Evolutionary conservation across 92 coral and sea anemone species (phyloP), one percentile per base, ranked within the genome.

Genomic region (Plumapathes pennacea): DNA sequence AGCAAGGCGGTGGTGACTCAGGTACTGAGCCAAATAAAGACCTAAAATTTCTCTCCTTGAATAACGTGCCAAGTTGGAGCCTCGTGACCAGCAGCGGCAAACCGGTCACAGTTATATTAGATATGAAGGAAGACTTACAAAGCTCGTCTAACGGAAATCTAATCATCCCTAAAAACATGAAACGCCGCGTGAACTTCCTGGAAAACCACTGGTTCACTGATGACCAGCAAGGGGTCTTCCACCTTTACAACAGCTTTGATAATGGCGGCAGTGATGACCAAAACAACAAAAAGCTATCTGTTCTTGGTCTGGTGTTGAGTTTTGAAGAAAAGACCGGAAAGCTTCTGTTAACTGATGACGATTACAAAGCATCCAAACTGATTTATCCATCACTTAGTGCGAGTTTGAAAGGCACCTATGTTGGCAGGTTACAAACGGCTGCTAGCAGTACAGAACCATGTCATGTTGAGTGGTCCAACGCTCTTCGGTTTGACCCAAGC

Each of bases 221-320:
- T 38, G 34, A 57, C 33, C 21, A 33, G 21, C 20, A 36, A 25
- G 41, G 19, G 4, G 38, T 10, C 7, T 57, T 57, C 10, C 63
- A 57, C 25, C 49, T 57, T 46, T 57, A 57, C 33, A 57, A 49
- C 63, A 33, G 63, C 27, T 57, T 38, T n/a, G n/a, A n/a, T n/a
- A 38, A 49, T n/a, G 63, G 13, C 28, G 45, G 46, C 1, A 57
- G 5, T 4, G 27, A 36, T 32, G 21, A 38, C 18, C 27, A 32
- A 7, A 13, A 25, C 25, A 22, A 57, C 1, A 32, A 13, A 0
- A 38, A 57, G 41, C 38, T 57, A 18, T 4, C 17, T 15, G 41
- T 57, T 25, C 41, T 57, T 57, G 63, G 63, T 8, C 33, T 57
- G 8, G 13, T 6, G 20, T 22, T 57, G 9, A 25, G 46, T n/a